A percentile compares a stretch with the other conserved stretches of the same genome.
Evolutionary conservation across 2,888 invertebrate genomes (phyloP).

Genomic region (Azorinus chamasolen): DNA sequence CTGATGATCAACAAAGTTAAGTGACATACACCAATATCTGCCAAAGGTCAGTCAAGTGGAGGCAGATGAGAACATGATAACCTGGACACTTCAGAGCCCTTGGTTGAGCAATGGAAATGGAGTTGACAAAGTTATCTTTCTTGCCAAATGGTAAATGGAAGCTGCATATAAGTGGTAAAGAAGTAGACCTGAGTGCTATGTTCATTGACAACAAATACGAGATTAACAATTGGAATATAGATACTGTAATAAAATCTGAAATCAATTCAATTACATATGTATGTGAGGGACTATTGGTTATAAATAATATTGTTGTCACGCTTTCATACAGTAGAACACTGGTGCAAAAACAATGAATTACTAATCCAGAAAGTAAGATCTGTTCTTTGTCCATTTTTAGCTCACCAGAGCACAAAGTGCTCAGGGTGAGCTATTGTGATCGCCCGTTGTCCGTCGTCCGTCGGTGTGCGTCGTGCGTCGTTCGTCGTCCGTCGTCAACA

Average conservation of each 20-base stretch:
- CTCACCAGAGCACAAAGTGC: too few species aligned
- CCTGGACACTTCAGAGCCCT: neutral
- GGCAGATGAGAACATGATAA: neutral
- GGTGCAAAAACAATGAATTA: neutral
- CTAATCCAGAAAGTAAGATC: constrained; percentile 18
- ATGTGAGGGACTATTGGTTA: constrained; percentile 22
- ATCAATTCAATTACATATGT: constrained; percentile 5
- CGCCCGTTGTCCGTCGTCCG: too few species aligned
- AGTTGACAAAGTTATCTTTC: constrained; percentile 10
- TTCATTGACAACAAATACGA: neutral
- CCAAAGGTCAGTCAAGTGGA: too few species aligned
- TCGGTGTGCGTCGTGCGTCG: too few species aligned
- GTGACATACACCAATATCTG: too few species aligned
- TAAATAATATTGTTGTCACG: neutral
- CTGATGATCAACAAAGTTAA: too few species aligned
- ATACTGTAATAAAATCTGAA: constrained; percentile 1
- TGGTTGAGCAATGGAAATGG: constrained; percentile 6
- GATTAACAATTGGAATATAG: neutral
- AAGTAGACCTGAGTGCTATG: constrained; percentile 2
- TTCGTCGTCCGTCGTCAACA: too few species aligned
- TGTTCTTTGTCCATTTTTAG: constrained; percentile 21
- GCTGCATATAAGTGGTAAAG: constrained; percentile 10
- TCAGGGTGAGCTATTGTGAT: too few species aligned
- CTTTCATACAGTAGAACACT: constrained; percentile 5
- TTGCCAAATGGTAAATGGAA: constrained; percentile 10